These are phyloP conservation scores for Nephrotoma flavescens DNA, from an alignment of 2,888 invertebrate species.

Conservation along the genomic window DNA sequence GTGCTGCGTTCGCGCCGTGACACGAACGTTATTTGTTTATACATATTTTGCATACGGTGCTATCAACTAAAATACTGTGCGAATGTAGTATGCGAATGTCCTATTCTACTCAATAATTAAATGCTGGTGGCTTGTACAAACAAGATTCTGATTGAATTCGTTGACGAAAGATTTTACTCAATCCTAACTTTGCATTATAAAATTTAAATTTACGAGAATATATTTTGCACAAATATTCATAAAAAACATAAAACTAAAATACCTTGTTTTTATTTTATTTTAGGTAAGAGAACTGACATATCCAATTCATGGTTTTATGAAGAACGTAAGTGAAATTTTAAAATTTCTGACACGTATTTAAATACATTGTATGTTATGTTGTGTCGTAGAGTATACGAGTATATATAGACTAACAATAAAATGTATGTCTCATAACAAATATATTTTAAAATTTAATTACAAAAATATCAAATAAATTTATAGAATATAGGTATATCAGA, in stretches of 20 bases:
- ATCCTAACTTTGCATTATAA: too few relatives aligned
- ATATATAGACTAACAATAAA: not conserved
- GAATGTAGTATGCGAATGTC: too few relatives aligned
- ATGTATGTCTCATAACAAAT: not conserved
- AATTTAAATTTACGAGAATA: not conserved
- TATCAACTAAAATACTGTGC: too few relatives aligned
- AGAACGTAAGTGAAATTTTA: not conserved
- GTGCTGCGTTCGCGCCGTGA: too few relatives aligned
- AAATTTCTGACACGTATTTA: not conserved
- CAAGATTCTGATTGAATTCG: too few relatives aligned
- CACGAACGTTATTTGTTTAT: too few relatives aligned
- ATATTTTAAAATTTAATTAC: not conserved
- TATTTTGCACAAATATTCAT: not conserved
- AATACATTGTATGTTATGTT: not conserved
- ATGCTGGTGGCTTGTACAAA: too few relatives aligned
- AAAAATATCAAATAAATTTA: not conserved
- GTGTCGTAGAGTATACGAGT: not conserved
- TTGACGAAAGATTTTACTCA: too few relatives aligned
- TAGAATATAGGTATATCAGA: not conserved
- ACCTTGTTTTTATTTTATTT: not conserved
- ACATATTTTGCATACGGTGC: too few relatives aligned
- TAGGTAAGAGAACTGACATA: not conserved
- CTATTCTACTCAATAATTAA: too few relatives aligned
- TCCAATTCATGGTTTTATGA: not conserved
- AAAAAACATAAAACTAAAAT: not conserved